These are phyloP conservation scores for Leiothrix lutea DNA, from an alignment of 2,113 vertebrate species.

Conservation along the genomic window DNA sequence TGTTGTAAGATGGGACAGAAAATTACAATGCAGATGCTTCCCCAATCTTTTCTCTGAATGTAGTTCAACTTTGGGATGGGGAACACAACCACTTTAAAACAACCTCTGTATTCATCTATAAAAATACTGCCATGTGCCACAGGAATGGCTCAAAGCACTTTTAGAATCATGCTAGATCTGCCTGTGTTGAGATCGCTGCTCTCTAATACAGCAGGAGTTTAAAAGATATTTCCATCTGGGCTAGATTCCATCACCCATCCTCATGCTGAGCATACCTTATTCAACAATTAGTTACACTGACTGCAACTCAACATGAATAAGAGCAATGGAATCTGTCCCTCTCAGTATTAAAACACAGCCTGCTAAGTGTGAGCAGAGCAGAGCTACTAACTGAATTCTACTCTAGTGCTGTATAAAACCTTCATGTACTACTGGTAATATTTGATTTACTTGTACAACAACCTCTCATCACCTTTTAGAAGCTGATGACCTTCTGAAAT, in stretches of 20 bases:
- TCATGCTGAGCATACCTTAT: slow-evolving; percentile 49
- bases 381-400: background rate
- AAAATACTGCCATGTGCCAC: background rate
- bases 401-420: background rate
- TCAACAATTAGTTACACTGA: slow-evolving; percentile 53
- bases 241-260: slow-evolving; percentile 14
- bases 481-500: background rate
- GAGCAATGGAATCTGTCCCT: background rate
- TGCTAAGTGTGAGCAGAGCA: background rate
- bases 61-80: background rate
- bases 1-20: background rate
- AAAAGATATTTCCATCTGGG: slow-evolving; percentile 29
- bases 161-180: background rate
- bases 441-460: background rate
- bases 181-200: background rate
- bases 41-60: background rate
- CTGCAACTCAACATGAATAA: background rate
- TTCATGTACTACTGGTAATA: background rate
- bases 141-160: background rate
- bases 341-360: background rate
- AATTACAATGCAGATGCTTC: background rate
- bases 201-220: background rate
- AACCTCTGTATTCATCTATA: background rate
- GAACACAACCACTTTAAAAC: background rate
- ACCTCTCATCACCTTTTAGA: background rate